Conservation (phyloP, 2,888 invertebrate species). For the Gibbula magus region DNA sequence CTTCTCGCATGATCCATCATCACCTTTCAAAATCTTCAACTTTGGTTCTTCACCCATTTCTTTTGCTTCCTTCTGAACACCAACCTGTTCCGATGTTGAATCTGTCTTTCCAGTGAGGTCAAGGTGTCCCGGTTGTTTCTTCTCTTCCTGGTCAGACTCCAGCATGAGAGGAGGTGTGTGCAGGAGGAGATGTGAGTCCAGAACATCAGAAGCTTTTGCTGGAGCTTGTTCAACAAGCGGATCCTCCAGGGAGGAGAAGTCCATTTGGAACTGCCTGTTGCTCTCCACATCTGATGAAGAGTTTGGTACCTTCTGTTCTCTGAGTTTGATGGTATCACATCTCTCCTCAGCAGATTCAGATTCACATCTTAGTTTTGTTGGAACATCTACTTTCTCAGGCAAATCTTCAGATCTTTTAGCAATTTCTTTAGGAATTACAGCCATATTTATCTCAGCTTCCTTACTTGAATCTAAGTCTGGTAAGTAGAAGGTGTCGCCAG, state of each 20-base stretch:
- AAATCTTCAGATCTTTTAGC: background rate
- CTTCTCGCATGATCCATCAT: too few relatives aligned
- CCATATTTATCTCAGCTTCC: background rate
- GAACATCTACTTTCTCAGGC: background rate
- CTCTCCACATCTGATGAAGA: background rate
- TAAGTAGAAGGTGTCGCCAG: too few relatives aligned
- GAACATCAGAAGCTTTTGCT: background rate
- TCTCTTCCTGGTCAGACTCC: background rate
- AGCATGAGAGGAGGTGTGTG: background rate
- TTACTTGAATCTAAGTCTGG: too few relatives aligned
- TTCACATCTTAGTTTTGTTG: background rate
- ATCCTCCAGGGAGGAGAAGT: slow-evolving; percentile 12
- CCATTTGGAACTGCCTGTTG: background rate
- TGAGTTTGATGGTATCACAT: background rate
- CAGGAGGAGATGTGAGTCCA: background rate
- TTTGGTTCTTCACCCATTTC: too few relatives aligned
- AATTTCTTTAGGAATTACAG: background rate
- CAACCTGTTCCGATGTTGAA: too few relatives aligned
- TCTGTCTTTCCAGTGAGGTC: too few relatives aligned
- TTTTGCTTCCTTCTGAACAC: too few relatives aligned
- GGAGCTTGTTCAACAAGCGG: background rate
- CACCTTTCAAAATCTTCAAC: too few relatives aligned
- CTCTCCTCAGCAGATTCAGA: background rate
- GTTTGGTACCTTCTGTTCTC: background rate
- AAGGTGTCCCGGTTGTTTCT: background rate